A percentile compares a stretch with the other conserved stretches of the same genome.
These are phyloP conservation scores for Nomada ferruginata DNA, from an alignment of 2,888 invertebrate genomes.

Conservation along the genomic window DNA sequence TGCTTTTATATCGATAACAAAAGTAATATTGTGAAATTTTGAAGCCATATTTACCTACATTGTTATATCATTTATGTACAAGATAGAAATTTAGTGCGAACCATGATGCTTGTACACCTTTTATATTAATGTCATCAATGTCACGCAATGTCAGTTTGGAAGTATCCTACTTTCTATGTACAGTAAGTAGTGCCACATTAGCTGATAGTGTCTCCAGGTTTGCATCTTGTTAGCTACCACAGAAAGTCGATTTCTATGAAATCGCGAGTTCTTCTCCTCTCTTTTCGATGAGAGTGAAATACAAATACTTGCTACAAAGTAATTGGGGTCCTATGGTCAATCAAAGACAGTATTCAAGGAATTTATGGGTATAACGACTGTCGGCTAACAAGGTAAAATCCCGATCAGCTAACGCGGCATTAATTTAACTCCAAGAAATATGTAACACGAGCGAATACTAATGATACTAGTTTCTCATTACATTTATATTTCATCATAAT, in stretches of 20 bases:
- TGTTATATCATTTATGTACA: constrained; percentile 29
- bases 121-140: constrained; percentile 59
- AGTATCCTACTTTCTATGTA: constrained; percentile 64
- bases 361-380: too few relatives aligned
- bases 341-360: too few relatives aligned
- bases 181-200: background rate
- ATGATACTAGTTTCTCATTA: constrained; percentile 78
- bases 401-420: too few relatives aligned
- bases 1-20: constrained; percentile 39
- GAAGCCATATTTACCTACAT: constrained; percentile 32
- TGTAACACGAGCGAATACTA: constrained; percentile 61
- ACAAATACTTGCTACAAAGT: too few relatives aligned
- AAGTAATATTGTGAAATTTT: constrained; percentile 46
- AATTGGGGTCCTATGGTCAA: too few relatives aligned
- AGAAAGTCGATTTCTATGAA: too few relatives aligned
- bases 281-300: too few relatives aligned
- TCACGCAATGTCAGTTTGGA: constrained; percentile 31
- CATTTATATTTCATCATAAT: constrained; percentile 71
- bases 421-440: constrained; percentile 52
- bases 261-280: too few relatives aligned
- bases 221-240: too few relatives aligned
- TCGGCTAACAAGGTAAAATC: too few relatives aligned
- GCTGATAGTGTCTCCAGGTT: too few relatives aligned
- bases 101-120: constrained; percentile 46
- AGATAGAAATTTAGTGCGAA: constrained; percentile 38